Evolutionary conservation across 2,797 vertebrate genomes (phyloP).

Genomic region (Xiphorhynchus erythropygius): DNA sequence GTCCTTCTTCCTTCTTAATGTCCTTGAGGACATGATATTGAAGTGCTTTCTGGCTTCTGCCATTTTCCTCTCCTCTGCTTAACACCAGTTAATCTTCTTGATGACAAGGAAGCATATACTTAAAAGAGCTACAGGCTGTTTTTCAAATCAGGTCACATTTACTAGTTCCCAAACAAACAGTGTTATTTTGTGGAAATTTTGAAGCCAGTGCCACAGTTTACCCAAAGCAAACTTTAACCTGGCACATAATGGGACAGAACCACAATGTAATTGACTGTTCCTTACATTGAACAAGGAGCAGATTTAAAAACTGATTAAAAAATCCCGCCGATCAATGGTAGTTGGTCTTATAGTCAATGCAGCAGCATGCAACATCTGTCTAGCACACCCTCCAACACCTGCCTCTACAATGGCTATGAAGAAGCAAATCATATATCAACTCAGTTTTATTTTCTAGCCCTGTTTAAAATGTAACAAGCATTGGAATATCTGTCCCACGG

Average conservation of each 20-base stretch:
- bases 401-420: background rate
- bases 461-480: constrained; percentile 30
- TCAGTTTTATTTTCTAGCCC: constrained; percentile 34
- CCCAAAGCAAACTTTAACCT: background rate
- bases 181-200: background rate
- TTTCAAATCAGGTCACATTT: background rate
- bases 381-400: constrained; percentile 11
- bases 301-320: background rate
- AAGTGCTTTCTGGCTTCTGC: background rate
- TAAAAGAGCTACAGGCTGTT: background rate
- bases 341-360: background rate
- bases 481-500: constrained; percentile 16
- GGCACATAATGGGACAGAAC: background rate
- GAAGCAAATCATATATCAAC: constrained; percentile 27
- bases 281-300: background rate
- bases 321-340: background rate
- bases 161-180: background rate
- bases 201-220: background rate
- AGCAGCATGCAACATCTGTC: background rate
- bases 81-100: background rate
- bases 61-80: background rate
- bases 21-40: background rate
- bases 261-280: background rate
- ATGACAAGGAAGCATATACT: background rate
- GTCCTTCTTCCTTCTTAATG: background rate